Base-by-base conservation (phyloP, 2,888 invertebrate species). In the Brachyptera risi region DNA sequence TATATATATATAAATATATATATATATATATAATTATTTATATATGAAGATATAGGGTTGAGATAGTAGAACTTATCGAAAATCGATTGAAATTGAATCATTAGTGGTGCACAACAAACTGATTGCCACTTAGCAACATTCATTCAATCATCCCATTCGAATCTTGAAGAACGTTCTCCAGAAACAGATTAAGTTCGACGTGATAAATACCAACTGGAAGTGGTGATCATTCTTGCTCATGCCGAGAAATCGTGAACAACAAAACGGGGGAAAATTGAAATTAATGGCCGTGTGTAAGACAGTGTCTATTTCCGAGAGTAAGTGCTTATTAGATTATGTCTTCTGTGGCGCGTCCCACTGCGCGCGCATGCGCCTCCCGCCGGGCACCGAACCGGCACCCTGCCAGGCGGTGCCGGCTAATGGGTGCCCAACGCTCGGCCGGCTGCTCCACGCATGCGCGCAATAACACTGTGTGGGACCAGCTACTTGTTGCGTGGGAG, bases 311-410 rank as follows among this genome's bases (percentile, higher is more conserved):
- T n/a, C 5, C 23, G 40, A 37, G 24, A 42, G 58, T 50, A 49
- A 58, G 58, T 62, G 42, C 58, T 63, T 63, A 63, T 60, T 61
- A 61, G 63, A 61, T 63, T 63, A 63, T 60, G 56, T 60, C 56
- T 60, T 60, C 47, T 13, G 27, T 21, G 24, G 15, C 13, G 40
- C 63, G 54, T 49, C 63, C 63, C 59, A 59, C 61, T 58, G 63
- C 26, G 63, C 21, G 47, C 47, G 21, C 47, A 21, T 24, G 42
- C 42, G 42, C 2, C 21, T 7, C 5, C 31, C 11, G 31, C 5
- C 11, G 31, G 31, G 31, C 5, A 31, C 5, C 31, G 11, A 11
- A 7, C 31, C 47, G 47, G 21, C 11, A n/a, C 24, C 47, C 47
- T 11, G 47, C 47, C 11, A 24, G 13, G 47, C 21, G 47, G 44